Evolutionary conservation across 2,888 invertebrate genomes (phyloP), one percentile per base, ranked within the genome.

Genomic region (Pediacus dermestoides): DNA sequence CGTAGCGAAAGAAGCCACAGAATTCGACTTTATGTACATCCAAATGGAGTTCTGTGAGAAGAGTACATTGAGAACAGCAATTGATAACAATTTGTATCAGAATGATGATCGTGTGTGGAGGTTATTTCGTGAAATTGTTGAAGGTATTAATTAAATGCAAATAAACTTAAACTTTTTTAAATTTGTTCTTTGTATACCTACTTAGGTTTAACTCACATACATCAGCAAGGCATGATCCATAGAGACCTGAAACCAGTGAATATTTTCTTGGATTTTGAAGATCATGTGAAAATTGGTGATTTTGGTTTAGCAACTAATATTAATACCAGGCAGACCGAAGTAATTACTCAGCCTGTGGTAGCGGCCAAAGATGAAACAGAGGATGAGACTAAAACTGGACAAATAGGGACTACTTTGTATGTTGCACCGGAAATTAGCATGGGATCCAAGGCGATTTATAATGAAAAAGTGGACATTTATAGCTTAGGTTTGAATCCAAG

Each of bases 21-120:
- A 52, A 37, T 50, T 46, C 7, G 58, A 58, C 60, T 84, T 84
- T 38, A 80, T 95, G 72, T 94, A 90, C 62, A 89, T 90, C 52
- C 91, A 97, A 74, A 99, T 99, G 99, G 97, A 99, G 71, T 96
- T 93, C 68, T 99, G 99, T 67, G 96, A 96, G 64, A 95, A 93
- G 61, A 90, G 88, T 55, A 99, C 97, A 0, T 70, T 94, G 16
- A 76, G 82, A 58, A 87, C 83, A 44, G 91, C 92, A 2, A 96
- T 96, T 43, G 95, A 95, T 70, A 78, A 80, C 42, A 82, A 82
- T 11, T 66, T 93, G 18, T 82, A 80, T 62, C 70, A 80, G 55
- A 88, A 95, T 54, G 76, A 79, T 16, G 82, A 86, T 55, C 74
- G 92, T 23, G 78, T 90, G 12, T 95, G 94, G 94, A 77, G 93